Evolutionary conservation across 2,797 vertebrate species (phyloP), one percentile per base, ranked within the genome.

Genomic region (Bufotes viridis): DNA sequence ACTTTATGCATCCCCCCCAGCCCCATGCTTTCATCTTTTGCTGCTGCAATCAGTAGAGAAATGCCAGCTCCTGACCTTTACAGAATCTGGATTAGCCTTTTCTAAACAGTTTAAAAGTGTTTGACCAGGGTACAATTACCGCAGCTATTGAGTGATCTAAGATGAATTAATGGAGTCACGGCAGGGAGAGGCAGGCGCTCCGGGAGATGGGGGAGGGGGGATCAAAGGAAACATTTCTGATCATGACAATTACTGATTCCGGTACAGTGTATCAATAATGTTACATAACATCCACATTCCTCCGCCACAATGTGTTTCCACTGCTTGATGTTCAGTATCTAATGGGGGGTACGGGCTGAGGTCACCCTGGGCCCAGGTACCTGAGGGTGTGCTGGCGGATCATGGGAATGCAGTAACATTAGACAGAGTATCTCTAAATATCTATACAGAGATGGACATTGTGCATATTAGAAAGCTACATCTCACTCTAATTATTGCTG

Each of bases 31-130:
- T 76, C 84, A 75, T 86, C 51, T 53, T 78, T 82, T 67, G 79
- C 84, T 81, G 60, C 70, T 82, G 84, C 88, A 89, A 89, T 89
- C 88, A 89, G 87, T 75, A 83, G 87, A 90, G 91, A 91, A 91
- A 91, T 90, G 91, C 88, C 91, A 91, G 89, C 91, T 85, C 83
- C 90, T 91, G 91, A 90, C 91, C 91, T 91, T 91, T 91, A 90
- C 90, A 89, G 87, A 90, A 86, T 90, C 89, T 88, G 90, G 89
- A 90, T 91, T 91, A 89, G 90, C 90, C 90, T 91, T 91, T 91
- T 90, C 90, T 90, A 90, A 91, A 90, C 90, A 90, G 89, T 87
- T 86, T 90, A 90, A 90, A 91, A 90, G 90, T 90, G 78, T 91
- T 90, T 91, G 90, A 90, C 90, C 90, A 90, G 90, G 90, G 90